Evolutionary conservation across 1,140 invertebrate genomes (phyloP), one percentile per base, ranked within the genome.

Genomic region (Matsumurasca onukii): DNA sequence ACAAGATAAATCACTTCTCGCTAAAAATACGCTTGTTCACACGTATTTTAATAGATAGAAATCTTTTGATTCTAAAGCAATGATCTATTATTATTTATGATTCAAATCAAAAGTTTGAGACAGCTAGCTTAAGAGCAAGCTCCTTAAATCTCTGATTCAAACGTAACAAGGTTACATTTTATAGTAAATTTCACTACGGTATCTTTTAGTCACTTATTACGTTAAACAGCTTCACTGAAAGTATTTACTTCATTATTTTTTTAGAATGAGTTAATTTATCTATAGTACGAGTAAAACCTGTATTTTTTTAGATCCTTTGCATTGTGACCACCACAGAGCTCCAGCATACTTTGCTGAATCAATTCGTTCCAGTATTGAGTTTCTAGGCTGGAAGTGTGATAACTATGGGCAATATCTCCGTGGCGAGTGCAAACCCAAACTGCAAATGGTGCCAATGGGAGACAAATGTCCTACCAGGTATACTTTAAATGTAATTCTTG

Each of bases 281-380:
- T n/a, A n/a, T n/a, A n/a, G n/a, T n/a, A n/a, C n/a, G n/a, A n/a
- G n/a, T n/a, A n/a, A n/a, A n/a, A n/a, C n/a, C n/a, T n/a, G n/a
- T 48, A 31, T 68, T 57, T 31, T 69, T 67, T 22, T 31, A 75
- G 82, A 80, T 57, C 76, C 76, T 0, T 79, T 81, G 62, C 74
- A 80, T 0, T 93, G 90, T 72, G 85, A 86, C 71, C 90, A 92
- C 73, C 83, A 85, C 30, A 78, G 89, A 69, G 86, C 90, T 0
- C 85, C 87, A 0, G 71, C 78, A 3, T 91, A 90, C 69, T 94
- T 86, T 72, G 87, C 87, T 0, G 91, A 93, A 75, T 92, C 91
- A 0, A 88, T 94, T 29, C 86, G 82, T 55, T 81, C 83, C 0
- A 17, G 27, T 0, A 51, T 80, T 0, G 92, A 91, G 0, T 94